Percentiles rank a stretch among this genome's conserved stretches.
phyloP scores from a whole-genome alignment of 1,140 invertebrate genomes.

The Megalonaias nervosa region DNA sequence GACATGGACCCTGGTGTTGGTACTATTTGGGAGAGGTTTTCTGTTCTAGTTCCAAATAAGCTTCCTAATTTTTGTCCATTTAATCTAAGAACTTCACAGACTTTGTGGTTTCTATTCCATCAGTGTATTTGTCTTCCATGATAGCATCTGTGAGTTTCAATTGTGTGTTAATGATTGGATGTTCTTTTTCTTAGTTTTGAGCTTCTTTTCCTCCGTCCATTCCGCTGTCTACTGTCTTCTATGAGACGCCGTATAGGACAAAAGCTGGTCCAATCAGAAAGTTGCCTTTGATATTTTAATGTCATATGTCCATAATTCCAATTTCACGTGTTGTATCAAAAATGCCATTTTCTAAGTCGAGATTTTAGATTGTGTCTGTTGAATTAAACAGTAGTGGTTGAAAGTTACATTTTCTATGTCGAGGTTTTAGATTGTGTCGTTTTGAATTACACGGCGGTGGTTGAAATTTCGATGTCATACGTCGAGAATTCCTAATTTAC shows the following conservation, averaged over 20 bases:
- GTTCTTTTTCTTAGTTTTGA: neutral
- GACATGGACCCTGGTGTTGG: neutral
- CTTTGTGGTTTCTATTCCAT: neutral
- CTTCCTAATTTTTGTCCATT: constrained; percentile 4
- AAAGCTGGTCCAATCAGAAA: too few relatives aligned
- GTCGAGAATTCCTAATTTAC: too few relatives aligned
- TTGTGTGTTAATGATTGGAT: constrained; percentile 19
- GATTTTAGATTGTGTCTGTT: too few relatives aligned
- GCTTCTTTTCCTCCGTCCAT: constrained; percentile 2
- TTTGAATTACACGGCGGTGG: too few relatives aligned
- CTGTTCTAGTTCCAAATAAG: constrained; percentile 10
- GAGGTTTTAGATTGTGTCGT: too few relatives aligned
- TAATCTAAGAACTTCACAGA: neutral
- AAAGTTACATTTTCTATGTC: too few relatives aligned
- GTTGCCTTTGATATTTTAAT: too few relatives aligned
- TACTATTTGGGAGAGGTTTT: neutral
- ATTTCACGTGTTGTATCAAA: too few relatives aligned
- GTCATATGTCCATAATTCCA: too few relatives aligned
- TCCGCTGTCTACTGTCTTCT: neutral
- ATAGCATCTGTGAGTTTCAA: constrained; percentile 17
- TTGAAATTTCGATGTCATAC: too few relatives aligned
- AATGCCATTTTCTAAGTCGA: too few relatives aligned
- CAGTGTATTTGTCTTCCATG: constrained; percentile 25
- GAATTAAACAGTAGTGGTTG: too few relatives aligned
- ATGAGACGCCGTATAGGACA: neutral